Conservation (phyloP, 2,797 vertebrate species). For the Propithecus deckenii region DNA sequence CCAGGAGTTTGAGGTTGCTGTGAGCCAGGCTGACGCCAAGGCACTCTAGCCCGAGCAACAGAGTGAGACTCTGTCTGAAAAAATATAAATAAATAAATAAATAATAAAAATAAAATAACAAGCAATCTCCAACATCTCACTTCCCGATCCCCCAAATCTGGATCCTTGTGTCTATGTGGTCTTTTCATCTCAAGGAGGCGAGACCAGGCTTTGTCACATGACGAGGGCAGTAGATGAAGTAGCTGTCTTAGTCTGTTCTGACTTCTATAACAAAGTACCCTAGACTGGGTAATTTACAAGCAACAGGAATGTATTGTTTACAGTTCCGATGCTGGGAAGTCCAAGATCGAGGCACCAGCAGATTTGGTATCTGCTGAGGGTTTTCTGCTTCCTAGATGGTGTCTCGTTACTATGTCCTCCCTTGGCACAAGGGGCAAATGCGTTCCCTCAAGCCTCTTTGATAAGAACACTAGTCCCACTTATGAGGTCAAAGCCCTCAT, state of each 20-base stretch:
- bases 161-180: not conserved
- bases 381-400: not conserved
- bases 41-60: no score
- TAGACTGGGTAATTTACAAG: not conserved
- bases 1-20: no score
- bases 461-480: not conserved
- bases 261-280: not conserved
- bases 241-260: not conserved
- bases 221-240: not conserved
- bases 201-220: not conserved
- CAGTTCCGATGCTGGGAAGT: not conserved
- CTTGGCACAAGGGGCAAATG: not conserved
- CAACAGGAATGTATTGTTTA: not conserved
- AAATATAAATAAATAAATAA: no score
- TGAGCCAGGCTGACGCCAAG: no score
- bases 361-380: not conserved
- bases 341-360: not conserved
- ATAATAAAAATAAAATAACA: not conserved
- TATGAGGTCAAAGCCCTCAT: not conserved
- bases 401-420: not conserved
- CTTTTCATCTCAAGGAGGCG: not conserved
- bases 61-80: no score
- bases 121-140: not conserved
- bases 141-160: not conserved
- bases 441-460: not conserved